Conservation (phyloP, 2,888 invertebrate species). For the Cheilosia variabilis region DNA sequence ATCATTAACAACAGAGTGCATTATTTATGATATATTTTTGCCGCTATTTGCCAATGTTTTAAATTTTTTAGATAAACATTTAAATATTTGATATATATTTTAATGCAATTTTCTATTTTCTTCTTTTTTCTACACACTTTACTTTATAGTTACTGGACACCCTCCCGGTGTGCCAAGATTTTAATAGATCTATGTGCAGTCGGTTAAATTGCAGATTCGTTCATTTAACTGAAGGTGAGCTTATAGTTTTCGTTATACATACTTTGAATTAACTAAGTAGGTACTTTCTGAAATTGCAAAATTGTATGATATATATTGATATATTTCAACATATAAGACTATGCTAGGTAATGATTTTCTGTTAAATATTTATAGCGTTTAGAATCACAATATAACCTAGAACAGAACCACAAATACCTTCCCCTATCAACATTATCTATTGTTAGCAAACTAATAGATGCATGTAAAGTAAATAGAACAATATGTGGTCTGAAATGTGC, state of each 20-base stretch:
- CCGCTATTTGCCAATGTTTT: constrained; percentile 69
- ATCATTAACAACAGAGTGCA: constrained; percentile 53
- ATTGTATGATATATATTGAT: too few species aligned
- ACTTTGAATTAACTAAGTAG: not conserved
- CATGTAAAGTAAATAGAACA: too few species aligned
- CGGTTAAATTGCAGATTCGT: constrained; percentile 99
- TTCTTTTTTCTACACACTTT: constrained; percentile 54
- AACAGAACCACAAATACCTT: too few species aligned
- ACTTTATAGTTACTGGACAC: constrained; percentile 99
- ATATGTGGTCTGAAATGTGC: too few species aligned
- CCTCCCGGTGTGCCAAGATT: constrained; percentile 99
- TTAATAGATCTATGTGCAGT: constrained; percentile 98
- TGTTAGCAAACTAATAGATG: too few species aligned
- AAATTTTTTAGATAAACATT: constrained; percentile 29
- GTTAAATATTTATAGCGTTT: too few species aligned
- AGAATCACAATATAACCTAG: too few species aligned
- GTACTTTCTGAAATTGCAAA: too few species aligned
- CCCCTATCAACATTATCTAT: too few species aligned
- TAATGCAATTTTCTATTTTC: constrained; percentile 64
- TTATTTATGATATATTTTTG: constrained; percentile 74
- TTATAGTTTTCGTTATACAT: constrained; percentile 72
- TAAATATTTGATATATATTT: constrained; percentile 9
- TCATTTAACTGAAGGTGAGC: constrained; percentile 97
- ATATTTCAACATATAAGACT: too few species aligned
- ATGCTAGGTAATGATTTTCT: too few species aligned